These are phyloP conservation scores for Dynastes hyllus DNA, from an alignment of 2,888 invertebrate genomes.

Conservation along the genomic window DNA sequence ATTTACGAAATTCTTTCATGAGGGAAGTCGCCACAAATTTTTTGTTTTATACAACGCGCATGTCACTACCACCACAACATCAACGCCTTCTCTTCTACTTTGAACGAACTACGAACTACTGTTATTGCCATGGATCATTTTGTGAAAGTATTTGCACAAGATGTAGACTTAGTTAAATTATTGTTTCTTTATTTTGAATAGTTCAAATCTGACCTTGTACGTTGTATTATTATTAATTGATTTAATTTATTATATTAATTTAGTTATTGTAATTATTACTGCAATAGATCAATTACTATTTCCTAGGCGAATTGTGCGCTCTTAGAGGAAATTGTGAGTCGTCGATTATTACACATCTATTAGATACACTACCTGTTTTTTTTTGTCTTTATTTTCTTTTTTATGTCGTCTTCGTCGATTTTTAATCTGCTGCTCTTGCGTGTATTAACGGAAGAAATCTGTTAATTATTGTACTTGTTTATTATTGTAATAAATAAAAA, in stretches of 20 bases:
- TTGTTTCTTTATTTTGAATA: slow-evolving; percentile 1
- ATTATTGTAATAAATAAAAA: slow-evolving; percentile 4
- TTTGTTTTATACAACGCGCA: no score
- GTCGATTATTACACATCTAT: no score
- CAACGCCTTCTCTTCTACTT: no score
- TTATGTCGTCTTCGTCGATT: background rate
- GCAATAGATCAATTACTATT: slow-evolving; percentile 1
- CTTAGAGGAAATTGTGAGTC: background rate
- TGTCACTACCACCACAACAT: no score
- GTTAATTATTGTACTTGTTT: slow-evolving; percentile 24
- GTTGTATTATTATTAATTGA: slow-evolving; percentile 29
- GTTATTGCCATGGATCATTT: slow-evolving; percentile 8
- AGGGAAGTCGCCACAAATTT: background rate
- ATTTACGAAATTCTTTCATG: no score
- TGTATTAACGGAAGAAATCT: background rate
- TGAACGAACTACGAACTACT: no score
- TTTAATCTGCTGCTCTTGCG: background rate
- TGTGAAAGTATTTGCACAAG: slow-evolving; percentile 36
- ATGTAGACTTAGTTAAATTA: slow-evolving; percentile 37
- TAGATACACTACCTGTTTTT: no score
- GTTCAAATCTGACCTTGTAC: slow-evolving; percentile 25
- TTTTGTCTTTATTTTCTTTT: background rate
- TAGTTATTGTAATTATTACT: slow-evolving; percentile 20
- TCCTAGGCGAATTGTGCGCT: background rate
- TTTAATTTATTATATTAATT: slow-evolving; percentile 5